phyloP scores from a whole-genome alignment of 1,140 invertebrate species.

The silkworm (Bombyx mori) region DNA sequence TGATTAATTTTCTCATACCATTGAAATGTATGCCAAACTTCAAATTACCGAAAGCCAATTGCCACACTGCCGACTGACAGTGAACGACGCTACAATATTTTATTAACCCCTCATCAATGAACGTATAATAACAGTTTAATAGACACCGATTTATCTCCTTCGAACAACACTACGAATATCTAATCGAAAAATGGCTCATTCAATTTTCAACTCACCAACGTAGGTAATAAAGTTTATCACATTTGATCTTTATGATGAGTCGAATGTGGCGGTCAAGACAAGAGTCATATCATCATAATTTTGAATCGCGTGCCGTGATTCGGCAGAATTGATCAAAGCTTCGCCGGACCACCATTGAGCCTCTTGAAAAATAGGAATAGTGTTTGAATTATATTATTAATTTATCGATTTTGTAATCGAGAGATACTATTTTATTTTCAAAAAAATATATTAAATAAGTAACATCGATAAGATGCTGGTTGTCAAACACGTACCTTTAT shows the following conservation, averaged over 20 bases:
- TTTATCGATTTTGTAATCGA: slow-evolving; percentile 10
- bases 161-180: slow-evolving; percentile 9
- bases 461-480: neutral
- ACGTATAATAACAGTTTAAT: slow-evolving; percentile 64
- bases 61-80: slow-evolving; percentile 10
- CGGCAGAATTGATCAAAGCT: slow-evolving; percentile 61
- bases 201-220: slow-evolving; percentile 21
- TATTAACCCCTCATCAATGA: slow-evolving; percentile 59
- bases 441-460: neutral
- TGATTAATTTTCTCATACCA: slow-evolving; percentile 1
- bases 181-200: neutral
- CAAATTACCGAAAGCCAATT: slow-evolving; percentile 8
- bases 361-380: slow-evolving; percentile 26
- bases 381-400: slow-evolving; percentile 13
- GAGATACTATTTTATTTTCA: neutral
- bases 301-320: slow-evolving; percentile 66
- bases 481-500: too few relatives aligned
- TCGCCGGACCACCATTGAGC: slow-evolving; percentile 58
- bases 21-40: slow-evolving; percentile 2
- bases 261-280: slow-evolving; percentile 23
- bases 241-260: neutral
- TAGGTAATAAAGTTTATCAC: slow-evolving; percentile 11
- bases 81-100: slow-evolving; percentile 48
- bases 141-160: slow-evolving; percentile 54
- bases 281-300: slow-evolving; percentile 63